A percentile compares a stretch with the other conserved stretches of the same genome.
These are phyloP conservation scores for Ichneumoninae sp. DNA, from an alignment of 2,888 invertebrate species.

Conservation along the genomic window DNA sequence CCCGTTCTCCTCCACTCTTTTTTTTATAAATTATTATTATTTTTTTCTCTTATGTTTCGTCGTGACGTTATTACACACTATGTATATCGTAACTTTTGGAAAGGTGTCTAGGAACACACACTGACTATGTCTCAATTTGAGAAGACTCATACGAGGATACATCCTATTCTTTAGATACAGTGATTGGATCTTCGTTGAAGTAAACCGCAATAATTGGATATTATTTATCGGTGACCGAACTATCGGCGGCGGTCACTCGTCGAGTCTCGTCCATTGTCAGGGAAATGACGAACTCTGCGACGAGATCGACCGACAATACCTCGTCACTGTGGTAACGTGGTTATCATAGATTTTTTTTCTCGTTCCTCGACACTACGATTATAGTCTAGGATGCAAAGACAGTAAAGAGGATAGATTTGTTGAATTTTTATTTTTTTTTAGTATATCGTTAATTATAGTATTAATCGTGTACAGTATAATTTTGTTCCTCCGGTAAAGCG, in stretches of 20 bases:
- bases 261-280: background rate
- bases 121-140: constrained; percentile 59
- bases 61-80: constrained; percentile 19
- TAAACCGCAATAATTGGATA: constrained; percentile 51
- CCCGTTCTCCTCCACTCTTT: background rate
- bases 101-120: constrained; percentile 69
- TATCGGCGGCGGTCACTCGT: constrained; percentile 4
- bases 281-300: background rate
- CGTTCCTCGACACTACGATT: constrained; percentile 53
- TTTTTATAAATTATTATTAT: background rate
- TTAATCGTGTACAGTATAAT: constrained; percentile 54
- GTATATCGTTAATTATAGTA: constrained; percentile 36
- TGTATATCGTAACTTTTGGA: constrained; percentile 65
- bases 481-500: constrained; percentile 50
- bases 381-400: constrained; percentile 66
- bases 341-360: constrained; percentile 43
- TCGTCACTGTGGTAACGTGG: constrained; percentile 2
- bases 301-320: constrained; percentile 22
- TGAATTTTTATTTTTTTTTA: constrained; percentile 54
- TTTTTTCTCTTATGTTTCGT: constrained; percentile 37
- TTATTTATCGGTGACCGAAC: constrained; percentile 25
- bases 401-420: constrained; percentile 68
- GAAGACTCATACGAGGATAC: constrained; percentile 46
- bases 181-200: constrained; percentile 38
- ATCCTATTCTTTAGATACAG: constrained; percentile 39